Evolutionary conservation across 2,113 vertebrate genomes (phyloP), one percentile per base, ranked within the genome.

Genomic region (Sinosuthora webbiana): DNA sequence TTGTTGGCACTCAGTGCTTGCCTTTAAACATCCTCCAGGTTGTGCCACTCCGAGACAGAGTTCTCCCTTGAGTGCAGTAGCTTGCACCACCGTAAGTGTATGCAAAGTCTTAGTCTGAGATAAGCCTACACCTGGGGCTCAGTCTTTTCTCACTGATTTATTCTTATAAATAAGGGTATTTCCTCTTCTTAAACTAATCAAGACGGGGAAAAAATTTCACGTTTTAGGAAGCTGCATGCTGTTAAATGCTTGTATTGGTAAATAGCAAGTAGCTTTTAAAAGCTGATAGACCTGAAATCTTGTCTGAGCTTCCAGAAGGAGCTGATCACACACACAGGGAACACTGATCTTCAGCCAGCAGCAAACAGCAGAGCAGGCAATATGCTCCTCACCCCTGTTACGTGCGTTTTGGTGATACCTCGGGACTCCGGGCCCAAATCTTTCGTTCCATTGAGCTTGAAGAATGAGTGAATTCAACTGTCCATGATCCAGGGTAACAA

Each of bases 201-300:
- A 71, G 28, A 27, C 2, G 4, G 22, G 22, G 2, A 1, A 2
- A 1, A 6, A 7, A 5, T 20, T 9, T 4, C 0, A 3, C 7
- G 4, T 57, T 87, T 39, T 85, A 64, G 35, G 71, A 80, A 77
- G 35, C 13, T 64, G 62, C n/a, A 41, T 13, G 7, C 59, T 28
- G 30, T 80, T 67, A 74, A 93, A 44, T 44, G 12, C 44, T 65
- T 88, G 20, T 73, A n/a, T 9, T 45, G 31, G 28, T 70, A 83
- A 93, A 90, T 42, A 69, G 8, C 25, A 68, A 53, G 39, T 30
- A 35, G 21, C 25, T 92, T 83, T 71, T 59, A 52, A 83, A 91
- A 86, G 52, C 33, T 64, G 42, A 30, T 63, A 49, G 42, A 31
- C 17, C 20, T 49, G 37, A 70, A 44, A 52, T 87, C 33, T 80